Conservation (phyloP, 2,888 invertebrate species). For the Lymantria dispar region DNA sequence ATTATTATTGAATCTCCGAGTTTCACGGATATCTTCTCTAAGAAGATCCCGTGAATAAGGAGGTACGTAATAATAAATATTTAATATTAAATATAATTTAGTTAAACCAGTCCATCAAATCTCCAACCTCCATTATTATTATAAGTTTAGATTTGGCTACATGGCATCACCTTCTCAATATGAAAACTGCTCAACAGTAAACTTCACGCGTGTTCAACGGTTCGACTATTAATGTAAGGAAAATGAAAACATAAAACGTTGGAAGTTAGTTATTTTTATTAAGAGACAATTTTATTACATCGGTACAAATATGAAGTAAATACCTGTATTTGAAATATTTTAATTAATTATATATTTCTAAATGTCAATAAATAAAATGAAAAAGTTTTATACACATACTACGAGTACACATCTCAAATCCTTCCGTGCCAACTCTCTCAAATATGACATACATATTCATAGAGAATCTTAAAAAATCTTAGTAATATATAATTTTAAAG, state of each 20-base stretch:
- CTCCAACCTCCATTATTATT: too few relatives aligned
- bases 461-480: conserved; percentile 34
- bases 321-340: conserved; percentile 32
- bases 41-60: too few relatives aligned
- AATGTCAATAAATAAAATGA: conserved; percentile 26
- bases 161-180: too few relatives aligned
- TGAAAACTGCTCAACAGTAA: too few relatives aligned
- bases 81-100: too few relatives aligned
- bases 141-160: too few relatives aligned
- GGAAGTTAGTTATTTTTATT: conserved; percentile 37
- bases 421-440: conserved; percentile 54
- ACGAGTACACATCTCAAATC: conserved; percentile 56
- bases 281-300: conserved; percentile 33
- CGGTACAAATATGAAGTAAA: conserved; percentile 34
- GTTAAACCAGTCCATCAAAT: too few relatives aligned
- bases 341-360: conserved; percentile 23
- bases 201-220: too few relatives aligned
- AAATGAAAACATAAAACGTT: conserved; percentile 6
- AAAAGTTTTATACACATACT: conserved; percentile 43
- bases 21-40: too few relatives aligned
- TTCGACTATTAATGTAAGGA: too few relatives aligned
- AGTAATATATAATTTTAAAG: conserved; percentile 18
- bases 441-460: conserved; percentile 11
- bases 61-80: too few relatives aligned
- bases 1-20: too few relatives aligned